Evolutionary conservation across 2,113 vertebrate species (phyloP), one percentile per base, ranked within the genome.

Genomic region (Corythoichthys intestinalis): DNA sequence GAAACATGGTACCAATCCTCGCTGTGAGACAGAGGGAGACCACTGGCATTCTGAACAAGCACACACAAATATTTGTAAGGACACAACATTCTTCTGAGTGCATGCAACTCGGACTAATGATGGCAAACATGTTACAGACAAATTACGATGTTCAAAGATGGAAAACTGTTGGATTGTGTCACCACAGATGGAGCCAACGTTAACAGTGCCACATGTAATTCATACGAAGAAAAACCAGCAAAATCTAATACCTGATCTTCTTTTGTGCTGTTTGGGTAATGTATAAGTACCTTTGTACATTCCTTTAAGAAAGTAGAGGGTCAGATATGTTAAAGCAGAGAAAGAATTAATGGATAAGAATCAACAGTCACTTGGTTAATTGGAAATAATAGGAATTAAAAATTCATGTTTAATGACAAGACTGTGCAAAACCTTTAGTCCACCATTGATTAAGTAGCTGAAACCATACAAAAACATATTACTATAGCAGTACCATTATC

Each of bases 201-300:
- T 28, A 74, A 86, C 70, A 77, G 72, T 84, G 83, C 78, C 78
- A 83, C 74, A 83, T 69, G 81, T 75, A 67, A 70, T 65, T 78
- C 1, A 70, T 49, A 64, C 37, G 41, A 61, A 50, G 5, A 53
- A 12, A 67, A 80, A 81, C 83, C 54, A 64, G 66, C 74, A 74
- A 44, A 76, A 71, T 81, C 86, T 86, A 84, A 90, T 93, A 93
- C 91, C 92, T 93, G 91, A 93, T 91, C 88, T 89, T 90, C 91
- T 88, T 89, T 92, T 92, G 85, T 89, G 91, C 84, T 90, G 91
- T 92, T 93, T 93, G 84, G 92, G 89, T 91, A 92, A 91, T 80
- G 91, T 91, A 87, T 86, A 92, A 91, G 92, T 91, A 88, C 88
- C 90, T 90, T 91, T 92, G 88, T 90, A 90, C 84, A 91, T 86